phyloP scores from a whole-genome alignment of 2,113 vertebrate genomes.

The Falco punctatus region DNA sequence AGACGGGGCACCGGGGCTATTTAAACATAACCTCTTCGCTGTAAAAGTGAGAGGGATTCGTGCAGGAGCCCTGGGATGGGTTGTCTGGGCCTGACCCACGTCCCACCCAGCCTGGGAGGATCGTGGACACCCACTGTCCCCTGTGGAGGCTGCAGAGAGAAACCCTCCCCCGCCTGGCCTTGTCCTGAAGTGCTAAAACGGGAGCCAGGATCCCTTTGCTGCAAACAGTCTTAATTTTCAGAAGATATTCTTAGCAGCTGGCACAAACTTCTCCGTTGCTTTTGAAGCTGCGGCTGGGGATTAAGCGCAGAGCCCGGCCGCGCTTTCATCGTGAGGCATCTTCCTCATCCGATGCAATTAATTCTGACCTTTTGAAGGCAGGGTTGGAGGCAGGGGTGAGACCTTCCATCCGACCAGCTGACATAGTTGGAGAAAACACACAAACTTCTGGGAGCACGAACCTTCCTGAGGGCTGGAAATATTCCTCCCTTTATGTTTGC shows the following conservation, averaged over 20 bases:
- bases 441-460: not conserved
- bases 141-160: not conserved
- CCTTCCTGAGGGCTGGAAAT: not conserved
- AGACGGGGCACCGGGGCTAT: not conserved
- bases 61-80: not conserved
- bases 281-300: not conserved
- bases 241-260: accelerated
- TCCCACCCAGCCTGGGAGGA: not conserved
- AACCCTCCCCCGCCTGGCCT: not conserved
- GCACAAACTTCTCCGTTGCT: not conserved
- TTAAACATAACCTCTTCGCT: not conserved
- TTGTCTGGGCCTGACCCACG: not conserved
- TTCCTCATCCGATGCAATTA: not conserved
- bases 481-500: not conserved
- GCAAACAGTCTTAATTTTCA: not conserved
- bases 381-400: not conserved
- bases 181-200: not conserved
- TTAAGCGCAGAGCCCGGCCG: not conserved
- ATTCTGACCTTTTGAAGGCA: not conserved
- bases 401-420: not conserved
- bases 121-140: accelerated
- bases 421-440: not conserved
- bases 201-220: not conserved
- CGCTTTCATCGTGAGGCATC: not conserved
- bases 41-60: not conserved